Evolutionary conservation across 2,888 invertebrate genomes (phyloP).

Genomic region (Zelleria hepariella): DNA sequence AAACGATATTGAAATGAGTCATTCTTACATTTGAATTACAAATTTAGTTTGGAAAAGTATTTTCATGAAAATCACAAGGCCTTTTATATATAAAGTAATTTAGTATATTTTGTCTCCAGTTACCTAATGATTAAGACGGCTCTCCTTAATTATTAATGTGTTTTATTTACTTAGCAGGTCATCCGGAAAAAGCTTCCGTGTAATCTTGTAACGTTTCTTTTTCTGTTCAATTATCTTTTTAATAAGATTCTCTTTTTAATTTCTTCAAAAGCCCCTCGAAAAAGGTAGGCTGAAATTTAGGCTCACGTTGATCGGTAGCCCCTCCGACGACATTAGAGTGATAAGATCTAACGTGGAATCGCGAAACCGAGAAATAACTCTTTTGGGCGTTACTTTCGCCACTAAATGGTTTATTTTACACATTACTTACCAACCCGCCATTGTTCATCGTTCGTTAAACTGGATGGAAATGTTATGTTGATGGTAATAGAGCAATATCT

Average conservation of each 20-base stretch:
- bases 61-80: neutral
- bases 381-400: neutral
- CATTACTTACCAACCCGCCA: neutral
- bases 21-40: neutral
- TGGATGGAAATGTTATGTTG: neutral
- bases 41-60: neutral
- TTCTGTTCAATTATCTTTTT: slow-evolving; percentile 6
- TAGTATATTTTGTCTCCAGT: neutral
- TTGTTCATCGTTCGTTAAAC: neutral
- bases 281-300: neutral
- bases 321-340: neutral
- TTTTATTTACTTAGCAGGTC: slow-evolving; percentile 5
- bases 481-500: neutral
- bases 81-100: neutral
- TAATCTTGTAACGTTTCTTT: slow-evolving; percentile 6
- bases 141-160: slow-evolving; percentile 7
- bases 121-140: neutral
- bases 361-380: neutral
- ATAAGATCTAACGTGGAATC: neutral
- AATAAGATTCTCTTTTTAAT: slow-evolving; percentile 6
- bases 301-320: neutral
- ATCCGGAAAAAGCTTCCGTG: too few relatives aligned
- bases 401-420: neutral
- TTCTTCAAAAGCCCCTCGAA: neutral
- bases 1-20: neutral